Evolutionary conservation across 1,140 invertebrate species (phyloP), one percentile per base, ranked within the genome.

Genomic region (Ectropis grisescens): DNA sequence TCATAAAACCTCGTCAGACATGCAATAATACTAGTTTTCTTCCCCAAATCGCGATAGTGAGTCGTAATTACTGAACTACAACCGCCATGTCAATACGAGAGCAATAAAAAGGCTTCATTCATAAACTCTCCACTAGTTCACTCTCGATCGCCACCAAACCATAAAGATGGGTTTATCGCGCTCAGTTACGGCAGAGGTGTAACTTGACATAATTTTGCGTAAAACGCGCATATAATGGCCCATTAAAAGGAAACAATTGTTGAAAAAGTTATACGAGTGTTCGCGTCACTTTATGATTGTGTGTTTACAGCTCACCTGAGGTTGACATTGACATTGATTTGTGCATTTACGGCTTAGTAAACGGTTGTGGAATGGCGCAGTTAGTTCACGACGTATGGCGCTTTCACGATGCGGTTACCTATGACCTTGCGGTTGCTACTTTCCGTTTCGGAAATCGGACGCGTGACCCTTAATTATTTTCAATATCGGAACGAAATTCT

Each of bases 181-280:
- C 57, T 58, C 62, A 59, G 64, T 72, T 72, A 76, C 64, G 60
- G 57, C 59, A 59, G 62, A 75, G 61, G 66, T 78, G 70, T 74
- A 76, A 67, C 70, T 70, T 76, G 70, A 75, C 70, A 80, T 78
- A 72, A 70, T 78, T 81, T 78, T 76, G 69, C 70, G 70, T 78
- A 76, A 74, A 80, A 71, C 68, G 53, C 65, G 59, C 60, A 74
- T 72, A 78, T 81, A 76, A 81, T 78, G 65, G 67, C 47, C 70
- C 70, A 78, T 78, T 78, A 81, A 76, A 76, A 65, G 60, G 67
- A 76, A 81, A 81, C 72, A 76, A 78, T 81, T 74, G 76, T 78
- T 78, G 65, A 81, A 81, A 81, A 81, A 78, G 70, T 81, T 74
- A 74, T 68, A 74, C 59, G 69, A 71, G 68, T 68, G 57, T 59